Percentiles rank a stretch among this genome's conserved stretches.
These are phyloP conservation scores for Schizothorax lantsangensis DNA, from an alignment of 2,797 vertebrate species.

Conservation along the genomic window DNA sequence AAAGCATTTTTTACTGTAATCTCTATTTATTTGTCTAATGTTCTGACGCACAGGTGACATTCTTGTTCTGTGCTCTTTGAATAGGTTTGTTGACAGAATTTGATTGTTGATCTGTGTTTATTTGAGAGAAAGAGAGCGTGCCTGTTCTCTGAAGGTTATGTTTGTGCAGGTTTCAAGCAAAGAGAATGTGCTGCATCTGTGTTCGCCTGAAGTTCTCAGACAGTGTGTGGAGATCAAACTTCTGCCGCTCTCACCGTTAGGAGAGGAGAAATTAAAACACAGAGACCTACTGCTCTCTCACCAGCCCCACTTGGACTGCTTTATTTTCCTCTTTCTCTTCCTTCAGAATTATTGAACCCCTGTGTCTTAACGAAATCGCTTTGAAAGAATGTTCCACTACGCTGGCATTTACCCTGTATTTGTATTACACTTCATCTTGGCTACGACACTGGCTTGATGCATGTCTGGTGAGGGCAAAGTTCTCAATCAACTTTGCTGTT, in stretches of 20 bases:
- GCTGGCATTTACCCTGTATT: neutral
- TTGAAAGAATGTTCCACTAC: conserved; percentile 4
- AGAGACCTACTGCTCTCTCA: neutral
- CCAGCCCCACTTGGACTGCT: conserved; percentile 15
- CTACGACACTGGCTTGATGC: neutral
- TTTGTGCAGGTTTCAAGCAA: neutral
- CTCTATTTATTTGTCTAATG: neutral
- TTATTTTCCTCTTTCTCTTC: neutral
- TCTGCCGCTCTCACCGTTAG: conserved; percentile 13
- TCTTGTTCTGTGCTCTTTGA: conserved; percentile 7
- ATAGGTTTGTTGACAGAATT: neutral
- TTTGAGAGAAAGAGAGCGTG: neutral
- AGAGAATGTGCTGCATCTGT: conserved; percentile 26
- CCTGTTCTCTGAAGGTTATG: conserved; percentile 12
- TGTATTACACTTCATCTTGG: neutral
- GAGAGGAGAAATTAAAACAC: conserved; percentile 35
- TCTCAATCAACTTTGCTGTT: neutral
- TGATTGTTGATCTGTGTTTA: neutral
- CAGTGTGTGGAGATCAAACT: conserved; percentile 12
- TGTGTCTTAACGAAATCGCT: neutral
- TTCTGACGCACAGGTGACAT: neutral
- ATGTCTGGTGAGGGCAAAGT: neutral
- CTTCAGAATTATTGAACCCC: neutral
- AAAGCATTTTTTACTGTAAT: neutral
- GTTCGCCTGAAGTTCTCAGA: neutral